Conservation (phyloP, 30 jellyfish, hydroid and myxozoan species). For the Hydra vulgaris region DNA sequence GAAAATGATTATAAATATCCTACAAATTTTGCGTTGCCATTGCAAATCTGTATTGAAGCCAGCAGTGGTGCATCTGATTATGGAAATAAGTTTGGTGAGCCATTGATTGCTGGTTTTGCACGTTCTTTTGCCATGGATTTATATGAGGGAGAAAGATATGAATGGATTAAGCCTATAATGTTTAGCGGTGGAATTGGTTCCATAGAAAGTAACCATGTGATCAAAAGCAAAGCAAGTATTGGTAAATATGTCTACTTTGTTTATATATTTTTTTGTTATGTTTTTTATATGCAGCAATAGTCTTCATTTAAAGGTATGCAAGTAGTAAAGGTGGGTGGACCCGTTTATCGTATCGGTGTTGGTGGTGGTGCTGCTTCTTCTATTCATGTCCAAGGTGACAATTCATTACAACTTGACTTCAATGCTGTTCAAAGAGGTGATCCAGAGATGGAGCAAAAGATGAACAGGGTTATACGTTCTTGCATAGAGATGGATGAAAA, state of each 20-base stretch:
- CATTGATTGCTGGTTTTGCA: constrained; percentile 76
- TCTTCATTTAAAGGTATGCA: constrained; percentile 54
- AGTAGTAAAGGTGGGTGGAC: constrained; percentile 90
- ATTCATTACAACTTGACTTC: constrained; percentile 74
- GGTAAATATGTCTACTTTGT: constrained; percentile 25
- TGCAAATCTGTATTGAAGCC: constrained; percentile 74
- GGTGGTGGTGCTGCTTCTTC: constrained; percentile 99
- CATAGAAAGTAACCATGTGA: constrained; percentile 60
- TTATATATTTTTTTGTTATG: neutral
- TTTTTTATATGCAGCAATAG: neutral
- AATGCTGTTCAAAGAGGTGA: constrained; percentile 96
- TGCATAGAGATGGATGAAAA: constrained; percentile 67
- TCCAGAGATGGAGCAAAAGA: constrained; percentile 91
- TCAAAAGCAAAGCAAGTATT: constrained; percentile 30
- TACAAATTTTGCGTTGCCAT: constrained; percentile 69
- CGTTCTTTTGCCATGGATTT: constrained; percentile 63
- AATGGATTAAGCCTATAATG: constrained; percentile 93
- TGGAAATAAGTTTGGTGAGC: constrained; percentile 95
- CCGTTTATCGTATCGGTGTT: constrained; percentile 90
- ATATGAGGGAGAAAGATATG: constrained; percentile 55
- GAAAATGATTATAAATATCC: constrained; percentile 61
- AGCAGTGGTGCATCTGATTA: constrained; percentile 96
- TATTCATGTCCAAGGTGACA: constrained; percentile 84
- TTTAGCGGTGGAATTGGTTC: constrained; percentile 92
- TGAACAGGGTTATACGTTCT: constrained; percentile 69